phyloP scores from a whole-genome alignment of 2,797 vertebrate species.

The Gymnocypris eckloni region DNA sequence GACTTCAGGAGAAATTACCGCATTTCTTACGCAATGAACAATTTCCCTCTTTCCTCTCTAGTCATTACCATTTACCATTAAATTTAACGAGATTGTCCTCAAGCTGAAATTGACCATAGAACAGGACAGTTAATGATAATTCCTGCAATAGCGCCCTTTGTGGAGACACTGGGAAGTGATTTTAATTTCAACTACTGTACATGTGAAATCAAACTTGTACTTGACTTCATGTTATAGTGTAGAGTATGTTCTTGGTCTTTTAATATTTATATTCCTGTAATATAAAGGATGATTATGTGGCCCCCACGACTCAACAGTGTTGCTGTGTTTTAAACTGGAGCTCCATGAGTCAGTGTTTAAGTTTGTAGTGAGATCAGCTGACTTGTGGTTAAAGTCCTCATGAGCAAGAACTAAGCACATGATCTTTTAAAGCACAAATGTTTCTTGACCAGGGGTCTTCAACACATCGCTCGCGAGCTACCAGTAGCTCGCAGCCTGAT shows the following conservation, averaged over 20 bases:
- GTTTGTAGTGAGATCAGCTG: constrained; percentile 68
- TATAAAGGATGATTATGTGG: neutral
- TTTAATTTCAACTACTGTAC: neutral
- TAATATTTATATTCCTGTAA: too few relatives aligned
- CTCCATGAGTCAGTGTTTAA: constrained; percentile 24
- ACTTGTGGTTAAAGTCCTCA: constrained; percentile 68
- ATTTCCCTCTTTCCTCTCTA: neutral
- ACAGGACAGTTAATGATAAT: neutral
- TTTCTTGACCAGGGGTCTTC: constrained; percentile 58
- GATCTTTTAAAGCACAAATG: constrained; percentile 69
- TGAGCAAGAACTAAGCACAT: constrained; percentile 69
- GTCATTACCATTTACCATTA: neutral
- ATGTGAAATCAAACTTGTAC: neutral
- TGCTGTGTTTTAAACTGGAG: neutral
- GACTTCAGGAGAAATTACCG: neutral
- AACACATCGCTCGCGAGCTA: too few relatives aligned
- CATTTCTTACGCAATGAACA: neutral
- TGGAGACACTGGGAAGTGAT: neutral
- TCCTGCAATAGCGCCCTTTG: neutral
- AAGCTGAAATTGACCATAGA: neutral
- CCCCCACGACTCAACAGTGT: too few relatives aligned
- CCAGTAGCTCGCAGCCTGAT: too few relatives aligned
- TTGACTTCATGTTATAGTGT: neutral
- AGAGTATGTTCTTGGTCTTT: neutral
- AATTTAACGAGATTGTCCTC: neutral